A percentile compares a stretch with the other conserved stretches of the same genome.
Evolutionary conservation across 2,113 vertebrate genomes (phyloP).

Genomic region (Pteropus alecto): DNA sequence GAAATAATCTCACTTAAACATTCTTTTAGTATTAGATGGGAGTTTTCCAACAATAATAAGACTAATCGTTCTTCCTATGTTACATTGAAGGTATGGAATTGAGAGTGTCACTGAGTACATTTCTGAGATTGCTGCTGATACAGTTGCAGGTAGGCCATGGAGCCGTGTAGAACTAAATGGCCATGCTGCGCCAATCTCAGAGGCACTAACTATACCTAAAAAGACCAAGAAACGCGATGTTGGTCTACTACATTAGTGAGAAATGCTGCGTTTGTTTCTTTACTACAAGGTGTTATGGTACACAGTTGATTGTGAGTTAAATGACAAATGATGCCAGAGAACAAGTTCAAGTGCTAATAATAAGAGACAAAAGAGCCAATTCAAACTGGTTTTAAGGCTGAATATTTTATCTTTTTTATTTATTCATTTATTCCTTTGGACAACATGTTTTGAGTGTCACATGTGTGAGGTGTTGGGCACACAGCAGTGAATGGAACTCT

Average conservation of each 20-base stretch:
- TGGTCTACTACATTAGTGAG: not conserved
- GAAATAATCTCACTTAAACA: not conserved
- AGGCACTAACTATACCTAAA: too few species aligned
- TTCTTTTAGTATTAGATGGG: not conserved
- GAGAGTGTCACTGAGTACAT: too few species aligned
- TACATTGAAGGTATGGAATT: not conserved
- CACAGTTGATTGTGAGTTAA: not conserved
- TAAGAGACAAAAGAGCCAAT: not conserved
- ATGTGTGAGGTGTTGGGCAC: not conserved
- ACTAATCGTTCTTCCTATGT: not conserved
- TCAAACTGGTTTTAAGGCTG: not conserved
- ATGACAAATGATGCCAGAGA: not conserved
- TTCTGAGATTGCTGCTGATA: not conserved
- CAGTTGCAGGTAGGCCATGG: not conserved
- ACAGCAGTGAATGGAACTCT: not conserved
- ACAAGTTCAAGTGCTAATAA: not conserved
- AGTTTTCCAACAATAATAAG: conserved; percentile 22
- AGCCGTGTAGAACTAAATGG: not conserved
- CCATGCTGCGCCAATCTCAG: rapidly evolving
- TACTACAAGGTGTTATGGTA: not conserved
- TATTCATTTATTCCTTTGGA: not conserved
- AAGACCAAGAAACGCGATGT: not conserved
- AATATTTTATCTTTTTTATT: not conserved
- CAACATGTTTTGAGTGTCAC: not conserved
- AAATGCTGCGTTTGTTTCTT: not conserved